Evolutionary conservation across 1,140 invertebrate species (phyloP), one percentile per base, ranked within the genome.

Genomic region (Drosophila simulans): DNA sequence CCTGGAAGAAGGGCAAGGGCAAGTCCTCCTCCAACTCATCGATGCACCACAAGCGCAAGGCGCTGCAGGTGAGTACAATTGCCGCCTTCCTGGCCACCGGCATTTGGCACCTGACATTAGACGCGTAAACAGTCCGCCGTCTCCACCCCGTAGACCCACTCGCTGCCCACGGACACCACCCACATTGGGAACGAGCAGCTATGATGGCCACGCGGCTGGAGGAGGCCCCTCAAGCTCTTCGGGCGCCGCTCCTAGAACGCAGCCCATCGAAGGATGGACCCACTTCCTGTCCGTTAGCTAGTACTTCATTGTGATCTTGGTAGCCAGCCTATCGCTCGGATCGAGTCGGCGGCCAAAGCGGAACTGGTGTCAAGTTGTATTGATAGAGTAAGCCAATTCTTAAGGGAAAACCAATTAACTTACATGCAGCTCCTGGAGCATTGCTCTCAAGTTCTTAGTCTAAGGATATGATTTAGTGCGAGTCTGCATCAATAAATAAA

Each of bases 181-280:
- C 91, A 92, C 62, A 91, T 92, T 43, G 91, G 91, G 48, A 92
- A 92, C 71, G 91, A 92, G 56, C 91, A 92, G 56, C 89, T 92
- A 85, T 92, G 91, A 92, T 92, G 91, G 72, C 74, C 83, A 42
- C 65, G 54, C 40, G 70, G 68, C 59, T 88, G 79, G 77, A 77
- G 55, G 62, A 49, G 52, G 37, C 66, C 49, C 34, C 54, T 71
- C 11, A 74, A 56, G 64, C 51, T 70, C 43, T 80, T 86, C 68
- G 71, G 79, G 20, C 77, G 78, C 7, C 85, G 86, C 69, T 54
- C 81, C 12, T 90, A 89, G 52, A 35, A 60, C 22, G 15, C 57
- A 22, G 31, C 52, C 66, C 56, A 46, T 46, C 37, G 48, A 40
- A 66, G 64, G 54, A 70, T 20, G 11, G 10, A 42, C 31, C 31